These are phyloP conservation scores for Pangasianodon gigas DNA, from an alignment of 2,113 vertebrate genomes.

Conservation along the genomic window DNA sequence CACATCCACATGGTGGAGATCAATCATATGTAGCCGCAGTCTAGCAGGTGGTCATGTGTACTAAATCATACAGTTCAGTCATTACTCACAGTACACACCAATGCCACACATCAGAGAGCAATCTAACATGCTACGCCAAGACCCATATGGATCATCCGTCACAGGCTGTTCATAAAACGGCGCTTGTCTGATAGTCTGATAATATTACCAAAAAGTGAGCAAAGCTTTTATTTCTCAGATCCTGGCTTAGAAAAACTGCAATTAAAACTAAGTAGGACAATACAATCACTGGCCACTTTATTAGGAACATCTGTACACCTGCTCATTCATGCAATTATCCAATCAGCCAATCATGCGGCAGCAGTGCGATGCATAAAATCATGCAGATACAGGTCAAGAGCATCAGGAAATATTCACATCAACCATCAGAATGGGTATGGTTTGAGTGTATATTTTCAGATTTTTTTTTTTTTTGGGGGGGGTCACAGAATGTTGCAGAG, in stretches of 20 bases:
- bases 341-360: background rate
- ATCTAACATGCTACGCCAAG: background rate
- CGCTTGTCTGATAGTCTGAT: background rate
- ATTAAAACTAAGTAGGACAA: background rate
- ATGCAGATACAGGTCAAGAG: background rate
- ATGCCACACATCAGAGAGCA: background rate
- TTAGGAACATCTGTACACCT: background rate
- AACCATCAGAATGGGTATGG: background rate
- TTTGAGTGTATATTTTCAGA: background rate
- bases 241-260: background rate
- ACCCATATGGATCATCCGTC: background rate
- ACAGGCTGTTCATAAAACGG: background rate
- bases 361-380: background rate
- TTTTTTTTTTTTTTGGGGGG: background rate
- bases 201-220: background rate
- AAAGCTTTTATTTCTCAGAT: background rate
- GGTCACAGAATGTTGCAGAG: background rate
- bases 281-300: background rate
- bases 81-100: background rate
- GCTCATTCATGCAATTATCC: background rate
- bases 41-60: background rate
- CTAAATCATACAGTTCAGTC: conserved; percentile 9
- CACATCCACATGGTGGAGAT: background rate
- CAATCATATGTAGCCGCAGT: background rate
- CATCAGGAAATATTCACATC: background rate